Conservation (phyloP, 1,140 invertebrate genomes). For the Macrosteles quadrilineatus region DNA sequence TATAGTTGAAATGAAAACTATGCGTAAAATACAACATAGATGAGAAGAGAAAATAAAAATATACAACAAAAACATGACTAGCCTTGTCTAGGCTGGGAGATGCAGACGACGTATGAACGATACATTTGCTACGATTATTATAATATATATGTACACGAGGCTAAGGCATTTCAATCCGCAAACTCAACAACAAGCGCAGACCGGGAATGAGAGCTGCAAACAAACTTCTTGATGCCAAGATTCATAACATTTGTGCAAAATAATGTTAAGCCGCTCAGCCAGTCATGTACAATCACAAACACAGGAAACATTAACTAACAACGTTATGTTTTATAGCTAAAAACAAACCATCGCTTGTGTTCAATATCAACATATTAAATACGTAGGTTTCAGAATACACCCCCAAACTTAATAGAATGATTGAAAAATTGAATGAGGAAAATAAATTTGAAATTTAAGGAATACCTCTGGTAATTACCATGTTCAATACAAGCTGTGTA, state of each 20-base stretch:
- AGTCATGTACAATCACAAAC: too few relatives aligned
- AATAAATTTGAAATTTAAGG: too few relatives aligned
- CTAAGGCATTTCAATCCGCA: slow-evolving; percentile 16
- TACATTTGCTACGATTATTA: not conserved
- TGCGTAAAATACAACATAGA: not conserved
- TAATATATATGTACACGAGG: slow-evolving; percentile 2
- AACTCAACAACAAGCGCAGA: slow-evolving; percentile 6
- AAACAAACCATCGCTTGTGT: too few relatives aligned
- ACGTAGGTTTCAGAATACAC: too few relatives aligned
- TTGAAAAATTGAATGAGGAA: too few relatives aligned
- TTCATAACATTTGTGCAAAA: not conserved
- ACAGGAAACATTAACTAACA: too few relatives aligned
- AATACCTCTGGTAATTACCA: too few relatives aligned
- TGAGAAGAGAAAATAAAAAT: not conserved
- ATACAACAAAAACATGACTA: not conserved
- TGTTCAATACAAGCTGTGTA: too few relatives aligned
- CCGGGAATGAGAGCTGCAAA: not conserved
- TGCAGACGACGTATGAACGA: not conserved
- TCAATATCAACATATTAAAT: too few relatives aligned
- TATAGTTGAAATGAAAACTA: slow-evolving; percentile 3
- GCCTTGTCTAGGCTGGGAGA: not conserved
- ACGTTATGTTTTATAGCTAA: too few relatives aligned
- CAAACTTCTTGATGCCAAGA: slow-evolving; percentile 2
- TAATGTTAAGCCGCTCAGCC: too few relatives aligned
- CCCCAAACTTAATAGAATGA: too few relatives aligned